Base-by-base conservation (phyloP, 2,888 invertebrate genomes). In the Lycaena phlaeas region DNA sequence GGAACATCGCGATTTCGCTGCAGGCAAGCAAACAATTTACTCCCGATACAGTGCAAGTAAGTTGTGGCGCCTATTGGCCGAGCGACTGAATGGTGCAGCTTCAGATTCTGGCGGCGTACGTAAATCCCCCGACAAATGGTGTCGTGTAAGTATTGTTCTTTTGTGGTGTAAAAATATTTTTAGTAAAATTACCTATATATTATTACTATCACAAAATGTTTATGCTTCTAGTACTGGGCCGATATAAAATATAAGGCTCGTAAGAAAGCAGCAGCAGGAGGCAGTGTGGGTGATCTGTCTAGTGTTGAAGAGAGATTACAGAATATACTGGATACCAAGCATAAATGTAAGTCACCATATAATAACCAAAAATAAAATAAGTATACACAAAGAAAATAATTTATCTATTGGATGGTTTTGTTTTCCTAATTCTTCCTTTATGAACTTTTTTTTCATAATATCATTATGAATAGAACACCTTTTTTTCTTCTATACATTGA, bases 111-210 rank as follows among this genome's bases (percentile, higher is more conserved):
- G 68, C 28, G 82, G 82, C 22, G 77, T 81, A 9, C 65, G 68
- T 46, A 82, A 82, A 51, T 75, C 79, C 0, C 81, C 82, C 1
- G 82, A 82, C 54, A 79, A 78, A 67, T 82, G 82, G 82, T 79
- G 81, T 52, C 62, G 78, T 59, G 81, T 81, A 26, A 61, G 68
- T 64, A 11, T 15, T 5, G n/a, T n/a, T n/a, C n/a, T n/a, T n/a
- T n/a, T n/a, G 2, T 15, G 14, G 11, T 18, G 3, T 4, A 4
- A 18, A 18, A 6, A 18, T 18, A 4, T n/a, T n/a, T n/a, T n/a
- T n/a, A n/a, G n/a, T n/a, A n/a, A n/a, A n/a, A n/a, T n/a, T n/a
- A n/a, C n/a, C n/a, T n/a, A n/a, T n/a, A n/a, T n/a, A n/a, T n/a
- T n/a, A 11, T 34, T 34, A 4, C 2, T n/a, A 4, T 36, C 11